These are phyloP conservation scores for Apaloderma vittatum DNA, from an alignment of 2,113 vertebrate species.

Conservation along the genomic window DNA sequence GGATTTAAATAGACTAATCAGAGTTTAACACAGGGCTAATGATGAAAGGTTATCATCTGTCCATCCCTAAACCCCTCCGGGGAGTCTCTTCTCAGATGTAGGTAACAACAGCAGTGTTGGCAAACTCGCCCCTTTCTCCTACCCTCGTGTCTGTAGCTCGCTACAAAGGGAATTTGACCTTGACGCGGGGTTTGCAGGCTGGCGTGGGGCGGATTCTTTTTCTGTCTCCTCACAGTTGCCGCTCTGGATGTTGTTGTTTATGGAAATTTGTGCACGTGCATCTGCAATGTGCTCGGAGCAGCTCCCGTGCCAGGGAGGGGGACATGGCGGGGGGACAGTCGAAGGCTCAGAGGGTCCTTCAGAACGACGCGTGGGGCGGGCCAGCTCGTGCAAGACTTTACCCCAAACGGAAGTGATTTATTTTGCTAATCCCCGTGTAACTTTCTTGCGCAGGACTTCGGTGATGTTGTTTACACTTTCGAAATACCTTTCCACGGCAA, in stretches of 20 bases:
- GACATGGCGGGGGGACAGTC: rapidly evolving
- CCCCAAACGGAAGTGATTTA: not conserved
- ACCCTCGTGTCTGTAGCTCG: not conserved
- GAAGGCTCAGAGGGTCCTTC: not conserved
- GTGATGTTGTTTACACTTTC: constrained; percentile 92
- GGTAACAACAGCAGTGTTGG: constrained; percentile 42
- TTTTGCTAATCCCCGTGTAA: rapidly evolving
- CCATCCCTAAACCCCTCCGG: not conserved
- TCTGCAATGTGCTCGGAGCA: rapidly evolving
- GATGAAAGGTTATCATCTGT: constrained; percentile 70
- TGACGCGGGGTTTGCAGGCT: constrained; percentile 42
- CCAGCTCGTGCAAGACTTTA: not conserved
- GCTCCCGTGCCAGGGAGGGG: not conserved
- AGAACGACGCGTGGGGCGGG: rapidly evolving
- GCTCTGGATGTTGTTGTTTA: constrained; percentile 19
- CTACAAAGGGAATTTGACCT: constrained; percentile 58
- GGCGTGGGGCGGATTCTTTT: constrained; percentile 33
- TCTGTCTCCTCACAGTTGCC: constrained; percentile 49
- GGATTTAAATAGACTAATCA: constrained; percentile 73
- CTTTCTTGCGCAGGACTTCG: constrained; percentile 84
- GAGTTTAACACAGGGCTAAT: constrained; percentile 66
- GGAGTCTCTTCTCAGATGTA: constrained; percentile 14
- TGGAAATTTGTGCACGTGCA: not conserved
- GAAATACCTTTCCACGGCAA: constrained; percentile 95
- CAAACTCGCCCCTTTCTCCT: not conserved